A percentile compares a stretch with the other conserved stretches of the same genome.
Conservation (phyloP, 2,797 vertebrate species). For the Muraenolepis orangiensis region DNA sequence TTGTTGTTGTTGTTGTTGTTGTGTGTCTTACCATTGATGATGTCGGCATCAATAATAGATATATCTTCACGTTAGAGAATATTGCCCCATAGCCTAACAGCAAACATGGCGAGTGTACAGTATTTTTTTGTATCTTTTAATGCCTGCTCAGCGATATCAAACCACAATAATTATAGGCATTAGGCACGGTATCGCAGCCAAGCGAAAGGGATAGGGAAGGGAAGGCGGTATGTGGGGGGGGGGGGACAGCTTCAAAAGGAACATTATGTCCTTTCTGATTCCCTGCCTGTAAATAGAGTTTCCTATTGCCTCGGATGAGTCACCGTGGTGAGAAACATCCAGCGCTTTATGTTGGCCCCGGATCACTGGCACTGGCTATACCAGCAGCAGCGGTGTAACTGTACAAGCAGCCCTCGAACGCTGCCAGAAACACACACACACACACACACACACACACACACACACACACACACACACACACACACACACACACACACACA, state of each 20-base stretch:
- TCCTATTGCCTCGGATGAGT: constrained; percentile 62
- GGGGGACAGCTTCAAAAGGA: constrained; percentile 62
- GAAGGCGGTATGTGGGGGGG: too few relatives aligned
- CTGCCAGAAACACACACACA: too few relatives aligned
- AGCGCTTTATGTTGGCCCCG: constrained; percentile 42
- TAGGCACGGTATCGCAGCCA: constrained; percentile 54
- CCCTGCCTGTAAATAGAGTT: constrained; percentile 57
- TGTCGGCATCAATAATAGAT: background rate
- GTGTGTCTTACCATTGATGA: background rate
- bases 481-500: too few relatives aligned
- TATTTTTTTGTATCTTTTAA: constrained; percentile 45
- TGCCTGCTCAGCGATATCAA: constrained; percentile 44
- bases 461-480: too few relatives aligned
- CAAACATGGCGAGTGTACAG: constrained; percentile 28
- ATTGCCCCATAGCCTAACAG: constrained; percentile 26
- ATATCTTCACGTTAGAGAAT: background rate
- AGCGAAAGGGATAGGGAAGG: constrained; percentile 42
- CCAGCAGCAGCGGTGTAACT: too few relatives aligned
- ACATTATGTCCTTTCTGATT: constrained; percentile 67
- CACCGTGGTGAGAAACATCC: constrained; percentile 46
- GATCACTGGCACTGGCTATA: too few relatives aligned
- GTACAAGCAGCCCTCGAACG: too few relatives aligned
- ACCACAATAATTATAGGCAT: constrained; percentile 46
- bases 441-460: too few relatives aligned
- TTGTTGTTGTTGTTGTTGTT: too few relatives aligned